phyloP scores from a whole-genome alignment of 2,888 invertebrate species.

The Panzeria rudis region DNA sequence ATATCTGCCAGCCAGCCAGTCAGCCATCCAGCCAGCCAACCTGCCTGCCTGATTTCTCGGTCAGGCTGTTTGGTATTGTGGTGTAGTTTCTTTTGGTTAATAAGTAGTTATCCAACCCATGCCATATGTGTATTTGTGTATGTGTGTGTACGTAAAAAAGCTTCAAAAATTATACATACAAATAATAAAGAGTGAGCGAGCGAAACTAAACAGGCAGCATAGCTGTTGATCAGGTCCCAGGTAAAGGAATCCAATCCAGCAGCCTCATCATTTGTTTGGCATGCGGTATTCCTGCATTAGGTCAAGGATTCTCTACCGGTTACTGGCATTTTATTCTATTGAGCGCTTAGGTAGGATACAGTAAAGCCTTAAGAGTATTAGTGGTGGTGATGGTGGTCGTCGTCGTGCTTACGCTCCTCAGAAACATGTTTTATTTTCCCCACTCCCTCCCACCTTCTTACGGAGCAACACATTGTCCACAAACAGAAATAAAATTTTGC shows the following conservation, averaged over 20 bases:
- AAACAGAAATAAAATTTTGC: slow-evolving; percentile 49
- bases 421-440: slow-evolving; percentile 72
- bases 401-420: slow-evolving; percentile 54
- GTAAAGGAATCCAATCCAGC: slow-evolving; percentile 54
- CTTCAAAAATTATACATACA: slow-evolving; percentile 25
- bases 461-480: slow-evolving; percentile 5
- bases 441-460: slow-evolving; percentile 19
- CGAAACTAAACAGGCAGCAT: slow-evolving; percentile 37
- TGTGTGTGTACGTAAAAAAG: background rate
- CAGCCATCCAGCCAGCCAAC: background rate
- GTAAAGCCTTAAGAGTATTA: slow-evolving; percentile 23
- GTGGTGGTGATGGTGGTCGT: slow-evolving; percentile 54
- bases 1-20: background rate
- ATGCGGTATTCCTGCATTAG: slow-evolving; percentile 77
- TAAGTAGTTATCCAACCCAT: slow-evolving; percentile 60
- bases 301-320: slow-evolving; percentile 82
- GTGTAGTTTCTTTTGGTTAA: slow-evolving; percentile 31
- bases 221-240: slow-evolving; percentile 73
- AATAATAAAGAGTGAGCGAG: slow-evolving; percentile 11
- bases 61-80: slow-evolving; percentile 22
- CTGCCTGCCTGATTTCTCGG: slow-evolving; percentile 33
- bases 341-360: slow-evolving; percentile 24
- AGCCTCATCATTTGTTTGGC: slow-evolving; percentile 61
- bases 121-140: slow-evolving; percentile 24
- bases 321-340: slow-evolving; percentile 73